These are phyloP conservation scores for Gopherus evgoodei DNA, from an alignment of 2,113 vertebrate species.

Conservation along the genomic window DNA sequence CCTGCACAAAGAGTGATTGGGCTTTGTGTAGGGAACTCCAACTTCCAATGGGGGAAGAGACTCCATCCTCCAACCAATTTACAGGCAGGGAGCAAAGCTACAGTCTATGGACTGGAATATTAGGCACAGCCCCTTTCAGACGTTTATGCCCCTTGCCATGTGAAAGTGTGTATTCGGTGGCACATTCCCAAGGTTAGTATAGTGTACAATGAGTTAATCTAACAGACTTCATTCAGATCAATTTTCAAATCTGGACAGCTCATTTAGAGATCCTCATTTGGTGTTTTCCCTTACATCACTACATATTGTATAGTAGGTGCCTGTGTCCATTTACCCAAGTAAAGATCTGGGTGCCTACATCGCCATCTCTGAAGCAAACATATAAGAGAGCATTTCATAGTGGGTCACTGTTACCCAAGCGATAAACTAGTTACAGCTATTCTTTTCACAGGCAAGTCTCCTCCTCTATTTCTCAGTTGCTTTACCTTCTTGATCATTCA, in stretches of 20 bases:
- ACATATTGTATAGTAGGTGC: slow-evolving; percentile 17
- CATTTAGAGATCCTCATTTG: slow-evolving; percentile 59
- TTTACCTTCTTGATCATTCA: slow-evolving; percentile 46
- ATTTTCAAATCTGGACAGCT: slow-evolving; percentile 69
- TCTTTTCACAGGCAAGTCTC: slow-evolving; percentile 27
- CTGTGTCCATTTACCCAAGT: slow-evolving; percentile 3
- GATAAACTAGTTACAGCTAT: slow-evolving; percentile 36
- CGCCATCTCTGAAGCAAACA: slow-evolving; percentile 30
- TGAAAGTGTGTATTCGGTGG: slow-evolving; percentile 50
- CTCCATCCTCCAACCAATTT: neutral
- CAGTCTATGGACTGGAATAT: slow-evolving; percentile 1
- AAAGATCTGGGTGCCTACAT: slow-evolving; percentile 19
- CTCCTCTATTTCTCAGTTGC: slow-evolving; percentile 9
- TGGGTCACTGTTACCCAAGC: slow-evolving; percentile 20
- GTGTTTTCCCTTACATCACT: slow-evolving; percentile 60
- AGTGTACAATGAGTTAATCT: slow-evolving; percentile 71
- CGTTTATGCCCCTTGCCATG: slow-evolving; percentile 34
- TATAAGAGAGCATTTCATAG: slow-evolving; percentile 20
- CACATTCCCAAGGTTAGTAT: slow-evolving; percentile 42
- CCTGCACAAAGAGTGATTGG: slow-evolving; percentile 9
- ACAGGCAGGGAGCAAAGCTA: neutral
- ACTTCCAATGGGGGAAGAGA: neutral
- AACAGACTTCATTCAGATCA: slow-evolving; percentile 67
- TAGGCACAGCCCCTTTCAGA: neutral
- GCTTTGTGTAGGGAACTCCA: neutral